Conservation (phyloP, 1,140 invertebrate species). For the Chrysomallon squamiferum region DNA sequence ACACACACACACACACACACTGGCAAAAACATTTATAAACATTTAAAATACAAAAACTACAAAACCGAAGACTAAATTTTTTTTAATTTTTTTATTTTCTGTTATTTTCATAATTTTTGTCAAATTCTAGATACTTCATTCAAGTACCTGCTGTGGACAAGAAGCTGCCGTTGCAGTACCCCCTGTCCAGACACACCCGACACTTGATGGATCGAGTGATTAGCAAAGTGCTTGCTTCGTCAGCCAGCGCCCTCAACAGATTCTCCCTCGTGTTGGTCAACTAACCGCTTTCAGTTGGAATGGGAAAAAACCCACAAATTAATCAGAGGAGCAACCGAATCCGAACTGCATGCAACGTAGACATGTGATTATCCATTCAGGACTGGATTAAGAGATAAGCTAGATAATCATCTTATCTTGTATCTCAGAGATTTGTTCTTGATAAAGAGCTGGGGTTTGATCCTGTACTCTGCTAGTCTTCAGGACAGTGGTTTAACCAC, state of each 20-base stretch:
- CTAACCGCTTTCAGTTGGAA: background rate
- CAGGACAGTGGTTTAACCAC: too few relatives aligned
- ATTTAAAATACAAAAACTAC: too few relatives aligned
- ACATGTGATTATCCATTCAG: background rate
- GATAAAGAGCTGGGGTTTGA: too few relatives aligned
- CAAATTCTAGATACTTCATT: constrained; percentile 56
- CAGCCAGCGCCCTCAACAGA: background rate
- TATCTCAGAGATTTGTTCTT: background rate
- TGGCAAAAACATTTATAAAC: too few relatives aligned
- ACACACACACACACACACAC: too few relatives aligned
- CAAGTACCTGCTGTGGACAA: constrained; percentile 43
- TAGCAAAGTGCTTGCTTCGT: constrained; percentile 28
- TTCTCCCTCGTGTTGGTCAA: background rate
- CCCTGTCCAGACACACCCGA: constrained; percentile 34
- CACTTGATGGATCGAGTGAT: constrained; percentile 41
- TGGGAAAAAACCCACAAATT: background rate
- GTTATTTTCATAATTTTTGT: too few relatives aligned
- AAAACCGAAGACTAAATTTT: too few relatives aligned
- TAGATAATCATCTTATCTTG: background rate
- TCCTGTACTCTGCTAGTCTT: too few relatives aligned
- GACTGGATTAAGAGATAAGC: background rate
- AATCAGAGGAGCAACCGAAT: too few relatives aligned
- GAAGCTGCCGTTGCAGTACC: constrained; percentile 46
- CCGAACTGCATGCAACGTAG: too few relatives aligned
- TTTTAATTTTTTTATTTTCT: too few relatives aligned